A percentile compares a stretch with the other conserved stretches of the same genome.
Evolutionary conservation across 2,797 vertebrate genomes (phyloP).

Genomic region (Toxotes lorentzi): DNA sequence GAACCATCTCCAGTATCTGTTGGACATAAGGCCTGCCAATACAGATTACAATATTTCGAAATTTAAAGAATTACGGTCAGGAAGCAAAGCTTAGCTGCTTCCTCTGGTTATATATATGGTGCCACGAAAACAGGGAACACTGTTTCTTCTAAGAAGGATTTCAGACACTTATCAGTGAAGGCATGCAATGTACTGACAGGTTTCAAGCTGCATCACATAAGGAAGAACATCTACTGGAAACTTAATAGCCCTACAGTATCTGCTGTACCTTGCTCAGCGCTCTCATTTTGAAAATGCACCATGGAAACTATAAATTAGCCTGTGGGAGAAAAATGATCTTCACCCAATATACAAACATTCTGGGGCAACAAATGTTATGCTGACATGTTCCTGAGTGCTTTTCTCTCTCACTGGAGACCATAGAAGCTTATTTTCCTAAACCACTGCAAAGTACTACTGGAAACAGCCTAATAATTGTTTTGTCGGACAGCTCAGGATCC

Average conservation of each 20-base stretch:
- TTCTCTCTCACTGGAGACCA: background rate
- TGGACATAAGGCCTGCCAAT: background rate
- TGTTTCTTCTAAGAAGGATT: constrained; percentile 55
- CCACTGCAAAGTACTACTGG: background rate
- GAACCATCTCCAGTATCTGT: background rate
- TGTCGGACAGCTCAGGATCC: constrained; percentile 31
- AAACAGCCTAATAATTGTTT: constrained; percentile 42
- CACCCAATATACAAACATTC: constrained; percentile 5
- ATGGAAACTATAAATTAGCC: background rate
- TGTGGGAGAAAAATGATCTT: background rate
- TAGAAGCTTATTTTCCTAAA: background rate
- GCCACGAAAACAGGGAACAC: constrained; percentile 30
- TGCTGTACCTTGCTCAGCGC: background rate
- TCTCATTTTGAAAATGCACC: constrained; percentile 12
- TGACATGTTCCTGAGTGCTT: background rate
- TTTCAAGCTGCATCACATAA: constrained; percentile 28
- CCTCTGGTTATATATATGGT: background rate
- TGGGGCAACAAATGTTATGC: background rate
- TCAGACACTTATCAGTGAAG: constrained; percentile 27
- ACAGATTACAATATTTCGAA: background rate
- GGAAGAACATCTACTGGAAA: background rate
- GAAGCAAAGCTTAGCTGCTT: background rate
- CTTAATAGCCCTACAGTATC: background rate
- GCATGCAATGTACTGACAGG: constrained; percentile 39
- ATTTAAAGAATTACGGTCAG: background rate